Conservation (phyloP, 2,113 vertebrate genomes). For the Strigops habroptila region DNA sequence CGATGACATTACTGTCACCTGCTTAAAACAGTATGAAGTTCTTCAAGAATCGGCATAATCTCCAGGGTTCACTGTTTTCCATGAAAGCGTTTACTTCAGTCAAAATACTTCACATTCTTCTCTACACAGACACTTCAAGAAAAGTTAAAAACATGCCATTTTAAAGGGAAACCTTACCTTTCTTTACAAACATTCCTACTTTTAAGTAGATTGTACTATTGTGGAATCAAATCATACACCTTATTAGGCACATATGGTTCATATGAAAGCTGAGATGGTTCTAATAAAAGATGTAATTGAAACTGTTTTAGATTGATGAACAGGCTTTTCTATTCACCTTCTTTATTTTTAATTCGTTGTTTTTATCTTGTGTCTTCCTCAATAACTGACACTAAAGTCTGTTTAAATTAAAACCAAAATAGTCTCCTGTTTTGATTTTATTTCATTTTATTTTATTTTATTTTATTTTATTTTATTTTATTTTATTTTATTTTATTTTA, state of each 20-base stretch:
- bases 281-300: background rate
- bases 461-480: background rate
- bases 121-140: slow-evolving; percentile 61
- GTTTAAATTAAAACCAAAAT: background rate
- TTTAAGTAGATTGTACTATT: background rate
- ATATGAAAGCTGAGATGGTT: background rate
- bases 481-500: background rate
- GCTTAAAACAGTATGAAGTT: slow-evolving; percentile 76
- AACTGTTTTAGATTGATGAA: background rate
- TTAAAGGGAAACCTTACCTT: slow-evolving; percentile 11
- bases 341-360: background rate
- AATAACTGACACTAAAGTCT: background rate
- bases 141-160: slow-evolving; percentile 56
- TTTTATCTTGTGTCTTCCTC: background rate
- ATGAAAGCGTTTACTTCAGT: slow-evolving; percentile 75
- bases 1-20: slow-evolving; percentile 78
- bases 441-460: too few relatives aligned
- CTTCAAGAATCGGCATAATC: slow-evolving; percentile 70
- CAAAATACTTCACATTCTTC: slow-evolving; percentile 70
- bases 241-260: background rate
- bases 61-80: slow-evolving; percentile 73
- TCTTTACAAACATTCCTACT: background rate
- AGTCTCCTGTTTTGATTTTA: background rate
- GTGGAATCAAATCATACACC: background rate
- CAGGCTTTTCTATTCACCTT: background rate